Evolutionary conservation across 2,888 invertebrate genomes (phyloP), one percentile per base, ranked within the genome.

Genomic region (Dryomyza anilis): DNA sequence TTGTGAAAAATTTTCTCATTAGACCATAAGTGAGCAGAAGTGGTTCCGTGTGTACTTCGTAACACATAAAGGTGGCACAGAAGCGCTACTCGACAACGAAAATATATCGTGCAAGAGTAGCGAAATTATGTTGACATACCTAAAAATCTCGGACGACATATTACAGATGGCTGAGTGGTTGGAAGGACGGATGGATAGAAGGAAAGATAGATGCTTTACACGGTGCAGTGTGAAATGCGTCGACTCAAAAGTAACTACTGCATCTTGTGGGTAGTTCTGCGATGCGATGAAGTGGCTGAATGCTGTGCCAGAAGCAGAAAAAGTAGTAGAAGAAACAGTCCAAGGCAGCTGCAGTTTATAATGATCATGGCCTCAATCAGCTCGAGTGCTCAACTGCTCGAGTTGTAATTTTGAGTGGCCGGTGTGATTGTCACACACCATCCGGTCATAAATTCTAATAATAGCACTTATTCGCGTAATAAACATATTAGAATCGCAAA

Each of bases 1-100:
- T 33, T 63, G 63, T 25, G n/a, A 25, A 23, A 66, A 63, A 77
- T 78, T 77, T 76, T 75, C 77, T 76, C 76, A 78, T 78, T 78
- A 77, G 39, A 5, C 19, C 55, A 23, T 23, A 45, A 45, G 23
- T 23, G 48, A 6, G 14, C 39, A 36, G 56, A 43, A 21, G 27
- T 21, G 23, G 21, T 16, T 30, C 29, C 30, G 1, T 25, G 23
- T n/a, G n/a, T 50, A 23, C 50, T 25, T 19, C 12, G 19, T 55
- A n/a, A n/a, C 8, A 30, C 46, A 48, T 29, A 16, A 25, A 45
- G 25, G 6, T 16, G 12, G 50, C 39, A 36, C 50, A 30, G 23
- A 50, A 29, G 33, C 27, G 39, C 39, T 52, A n/a, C 52, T 61
- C 19, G 39, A 23, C 52, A n/a, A 7, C 12, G 16, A 19, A n/a